These are phyloP conservation scores for Harpagifer antarcticus DNA, from an alignment of 2,797 vertebrate genomes.

Conservation along the genomic window DNA sequence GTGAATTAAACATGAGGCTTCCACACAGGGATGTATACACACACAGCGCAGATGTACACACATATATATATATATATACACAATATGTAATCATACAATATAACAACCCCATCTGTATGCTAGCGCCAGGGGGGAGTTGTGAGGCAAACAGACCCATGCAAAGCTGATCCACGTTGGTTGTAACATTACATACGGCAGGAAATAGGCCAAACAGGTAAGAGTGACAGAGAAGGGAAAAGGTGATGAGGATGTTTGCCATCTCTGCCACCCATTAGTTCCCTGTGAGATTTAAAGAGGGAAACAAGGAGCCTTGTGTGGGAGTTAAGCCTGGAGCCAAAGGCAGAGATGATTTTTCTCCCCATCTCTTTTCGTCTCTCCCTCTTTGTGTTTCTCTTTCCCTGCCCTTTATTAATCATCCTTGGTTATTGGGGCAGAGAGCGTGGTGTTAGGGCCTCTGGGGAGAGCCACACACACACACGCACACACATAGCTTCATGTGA, in stretches of 20 bases:
- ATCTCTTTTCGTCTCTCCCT: conserved; percentile 33
- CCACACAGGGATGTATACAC: conserved; percentile 61
- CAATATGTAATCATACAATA: conserved; percentile 40
- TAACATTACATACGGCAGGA: conserved; percentile 5
- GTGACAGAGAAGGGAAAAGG: conserved; percentile 37
- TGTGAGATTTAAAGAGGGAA: conserved; percentile 66
- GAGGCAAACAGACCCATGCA: conserved; percentile 9
- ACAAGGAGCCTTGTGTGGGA: conserved; percentile 64
- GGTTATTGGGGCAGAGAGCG: conserved; percentile 78
- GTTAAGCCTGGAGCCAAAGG: conserved; percentile 66
- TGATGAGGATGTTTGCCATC: conserved; percentile 41
- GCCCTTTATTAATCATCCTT: conserved; percentile 83
- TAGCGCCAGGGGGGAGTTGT: conserved; percentile 24
- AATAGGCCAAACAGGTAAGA: conserved; percentile 13
- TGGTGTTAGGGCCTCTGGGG: conserved; percentile 73
- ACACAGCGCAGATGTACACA: conserved; percentile 39
- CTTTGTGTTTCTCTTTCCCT: conserved; percentile 40
- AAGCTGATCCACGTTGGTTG: conserved; percentile 6
- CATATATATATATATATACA: too few species aligned
- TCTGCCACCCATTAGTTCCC: conserved; percentile 60
- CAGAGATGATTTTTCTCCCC: conserved; percentile 49
- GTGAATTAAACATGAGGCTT: conserved; percentile 83
- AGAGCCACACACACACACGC: conserved; percentile 17
- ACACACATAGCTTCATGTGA: too few species aligned
- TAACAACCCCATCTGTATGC: conserved; percentile 51